A percentile compares a stretch with the other conserved stretches of the same genome.
Evolutionary conservation across 1,140 invertebrate species (phyloP).

Genomic region (Manduca sexta): DNA sequence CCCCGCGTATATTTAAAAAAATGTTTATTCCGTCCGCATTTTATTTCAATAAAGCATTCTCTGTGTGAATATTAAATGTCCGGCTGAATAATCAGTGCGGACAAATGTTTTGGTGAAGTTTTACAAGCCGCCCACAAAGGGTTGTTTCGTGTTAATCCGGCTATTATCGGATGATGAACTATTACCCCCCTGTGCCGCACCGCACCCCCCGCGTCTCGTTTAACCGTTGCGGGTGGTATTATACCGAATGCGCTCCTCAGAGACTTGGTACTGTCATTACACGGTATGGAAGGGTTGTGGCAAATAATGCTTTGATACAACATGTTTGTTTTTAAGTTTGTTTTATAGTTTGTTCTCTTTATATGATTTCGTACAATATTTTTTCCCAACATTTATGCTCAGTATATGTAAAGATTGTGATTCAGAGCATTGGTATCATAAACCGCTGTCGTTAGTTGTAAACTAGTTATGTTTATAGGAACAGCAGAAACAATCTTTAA

Average conservation of each 20-base stretch:
- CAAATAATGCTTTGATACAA: background rate
- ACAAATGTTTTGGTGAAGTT: constrained; percentile 59
- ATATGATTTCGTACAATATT: too few species aligned
- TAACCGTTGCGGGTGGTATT: constrained; percentile 32
- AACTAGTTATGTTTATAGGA: too few species aligned
- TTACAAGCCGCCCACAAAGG: constrained; percentile 63
- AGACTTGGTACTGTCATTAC: constrained; percentile 27
- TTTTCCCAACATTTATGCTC: too few species aligned
- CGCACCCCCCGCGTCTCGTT: constrained; percentile 20
- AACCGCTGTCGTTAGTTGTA: too few species aligned
- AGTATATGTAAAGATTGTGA: too few species aligned
- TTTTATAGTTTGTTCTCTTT: constrained; percentile 4
- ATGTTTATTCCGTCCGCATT: too few species aligned
- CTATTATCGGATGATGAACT: constrained; percentile 60
- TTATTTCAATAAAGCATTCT: constrained; percentile 24
- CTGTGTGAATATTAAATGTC: constrained; percentile 39
- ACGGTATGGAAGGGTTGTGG: constrained; percentile 14
- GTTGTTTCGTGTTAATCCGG: constrained; percentile 57
- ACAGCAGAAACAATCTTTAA: too few species aligned
- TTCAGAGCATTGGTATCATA: too few species aligned
- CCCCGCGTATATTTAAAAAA: too few species aligned
- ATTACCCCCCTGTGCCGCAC: constrained; percentile 14
- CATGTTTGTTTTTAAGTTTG: constrained; percentile 8
- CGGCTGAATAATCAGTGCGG: constrained; percentile 40
- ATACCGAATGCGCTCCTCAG: constrained; percentile 48